A percentile compares a stretch with the other conserved stretches of the same genome.
Conservation (phyloP, 2,113 vertebrate species). For the Sakesphorus luctuosus region DNA sequence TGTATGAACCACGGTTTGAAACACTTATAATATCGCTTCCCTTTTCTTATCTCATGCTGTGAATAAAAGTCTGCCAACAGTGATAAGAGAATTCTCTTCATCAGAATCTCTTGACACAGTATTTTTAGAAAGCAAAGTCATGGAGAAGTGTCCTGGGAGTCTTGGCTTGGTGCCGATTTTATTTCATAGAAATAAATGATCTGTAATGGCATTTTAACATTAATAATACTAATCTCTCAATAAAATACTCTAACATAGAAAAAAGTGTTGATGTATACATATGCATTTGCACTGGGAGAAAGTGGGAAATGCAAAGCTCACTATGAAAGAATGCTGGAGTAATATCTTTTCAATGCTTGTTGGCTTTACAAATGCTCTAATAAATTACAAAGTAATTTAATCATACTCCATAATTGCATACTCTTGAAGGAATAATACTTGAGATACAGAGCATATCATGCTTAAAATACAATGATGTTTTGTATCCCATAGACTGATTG, state of each 20-base stretch:
- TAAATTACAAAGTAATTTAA: constrained; percentile 53
- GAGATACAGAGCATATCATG: constrained; percentile 20
- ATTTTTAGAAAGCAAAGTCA: constrained; percentile 42
- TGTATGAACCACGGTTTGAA: background rate
- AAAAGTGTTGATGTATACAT: background rate
- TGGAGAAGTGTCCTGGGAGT: background rate
- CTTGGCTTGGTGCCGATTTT: background rate
- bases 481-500: background rate
- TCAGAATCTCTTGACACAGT: constrained; percentile 48
- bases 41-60: background rate
- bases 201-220: constrained; percentile 5
- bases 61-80: constrained; percentile 49
- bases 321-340: background rate
- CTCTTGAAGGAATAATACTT: constrained; percentile 33
- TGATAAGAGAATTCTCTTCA: constrained; percentile 70
- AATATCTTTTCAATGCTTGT: background rate
- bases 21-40: background rate
- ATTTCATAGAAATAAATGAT: constrained; percentile 53
- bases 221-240: constrained; percentile 9
- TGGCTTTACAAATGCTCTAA: constrained; percentile 48
- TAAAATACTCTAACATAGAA: background rate
- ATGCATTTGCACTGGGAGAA: background rate
- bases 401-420: constrained; percentile 45
- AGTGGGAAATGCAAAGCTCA: background rate
- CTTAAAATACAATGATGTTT: background rate